Base-by-base conservation (phyloP, 2,797 vertebrate genomes). In the Microctenopoma stevenorrisi region DNA sequence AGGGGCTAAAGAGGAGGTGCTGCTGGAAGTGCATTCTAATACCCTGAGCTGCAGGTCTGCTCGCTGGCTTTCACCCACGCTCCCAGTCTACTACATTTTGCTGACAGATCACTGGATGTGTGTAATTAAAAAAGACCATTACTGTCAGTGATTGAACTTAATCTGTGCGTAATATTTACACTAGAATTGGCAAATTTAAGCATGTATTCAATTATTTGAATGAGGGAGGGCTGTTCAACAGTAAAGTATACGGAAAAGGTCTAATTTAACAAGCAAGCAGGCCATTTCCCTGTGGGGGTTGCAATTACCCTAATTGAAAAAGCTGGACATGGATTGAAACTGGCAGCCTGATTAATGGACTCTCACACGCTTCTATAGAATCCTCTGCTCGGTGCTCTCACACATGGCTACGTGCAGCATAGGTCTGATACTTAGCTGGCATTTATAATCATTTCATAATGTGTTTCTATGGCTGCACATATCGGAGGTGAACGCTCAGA, bases 281-380 rank as follows among this genome's bases (percentile, higher is more conserved):
- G 64, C 75, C 61, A 47, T 84, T 89, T 90, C 70, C 76, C 72
- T 35, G 82, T 75, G 74, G 85, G 81, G 63, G 69, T 72, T 73
- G 84, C 86, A 91, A 89, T 91, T 89, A 91, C 76, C 82, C 54
- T 90, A 86, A 90, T 84, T 88, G 89, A 84, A 90, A 86, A 87
- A 74, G 86, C 83, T 82, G 88, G 88, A 89, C 84, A 83, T 88
- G 81, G 85, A 89, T 91, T 88, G 88, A 88, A 86, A 79, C 70
- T 89, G 83, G 83, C 86, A 82, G 74, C 77, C 52, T 89, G 88
- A 91, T 92, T 91, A 90, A 92, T 90, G 78, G 81, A 79, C 60
- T 86, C 79, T 52, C 76, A 82, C 81, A 84, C 69, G 82, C 72
- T 68, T 75, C 73, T 79, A 83, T 81, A 72, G 79, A 84, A 88